Percentiles rank a stretch among this genome's conserved stretches.
Evolutionary conservation across 2,797 vertebrate species (phyloP).

Genomic region (Simalia tracyae): DNA sequence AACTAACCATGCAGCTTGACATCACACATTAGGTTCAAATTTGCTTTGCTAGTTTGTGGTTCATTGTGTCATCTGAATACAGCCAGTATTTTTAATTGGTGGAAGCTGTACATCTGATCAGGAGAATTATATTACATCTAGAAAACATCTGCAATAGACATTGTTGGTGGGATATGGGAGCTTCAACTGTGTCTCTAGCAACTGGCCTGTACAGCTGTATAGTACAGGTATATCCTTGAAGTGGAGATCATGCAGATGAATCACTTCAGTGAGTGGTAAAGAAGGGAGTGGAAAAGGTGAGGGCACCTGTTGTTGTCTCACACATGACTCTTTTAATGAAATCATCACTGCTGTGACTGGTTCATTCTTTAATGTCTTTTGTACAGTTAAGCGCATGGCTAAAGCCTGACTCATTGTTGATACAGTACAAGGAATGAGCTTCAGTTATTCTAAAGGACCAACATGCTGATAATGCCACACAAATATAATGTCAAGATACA

Average conservation of each 20-base stretch:
- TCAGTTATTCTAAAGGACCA: neutral
- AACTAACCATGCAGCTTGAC: neutral
- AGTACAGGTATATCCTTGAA: neutral
- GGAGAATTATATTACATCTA: neutral
- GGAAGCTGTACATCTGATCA: neutral
- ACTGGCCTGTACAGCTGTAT: neutral
- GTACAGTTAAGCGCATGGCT: neutral
- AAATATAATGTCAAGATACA: neutral
- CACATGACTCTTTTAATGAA: neutral
- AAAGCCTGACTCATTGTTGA: neutral
- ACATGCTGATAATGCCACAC: neutral
- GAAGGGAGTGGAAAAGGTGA: neutral
- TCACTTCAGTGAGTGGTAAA: neutral
- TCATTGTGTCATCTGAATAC: neutral
- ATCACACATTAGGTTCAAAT: neutral
- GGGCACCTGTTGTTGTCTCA: neutral
- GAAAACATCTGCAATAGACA: neutral
- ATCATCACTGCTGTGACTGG: slow-evolving; percentile 6
- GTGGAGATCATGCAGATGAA: neutral
- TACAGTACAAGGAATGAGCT: neutral
- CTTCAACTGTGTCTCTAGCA: neutral
- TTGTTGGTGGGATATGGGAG: neutral
- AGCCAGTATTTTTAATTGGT: neutral
- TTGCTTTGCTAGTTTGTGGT: neutral
- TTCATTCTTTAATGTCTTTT: neutral